Evolutionary conservation across 2,113 vertebrate species (phyloP), one percentile per base, ranked within the genome.

Genomic region (Telmatochromis sp.): DNA sequence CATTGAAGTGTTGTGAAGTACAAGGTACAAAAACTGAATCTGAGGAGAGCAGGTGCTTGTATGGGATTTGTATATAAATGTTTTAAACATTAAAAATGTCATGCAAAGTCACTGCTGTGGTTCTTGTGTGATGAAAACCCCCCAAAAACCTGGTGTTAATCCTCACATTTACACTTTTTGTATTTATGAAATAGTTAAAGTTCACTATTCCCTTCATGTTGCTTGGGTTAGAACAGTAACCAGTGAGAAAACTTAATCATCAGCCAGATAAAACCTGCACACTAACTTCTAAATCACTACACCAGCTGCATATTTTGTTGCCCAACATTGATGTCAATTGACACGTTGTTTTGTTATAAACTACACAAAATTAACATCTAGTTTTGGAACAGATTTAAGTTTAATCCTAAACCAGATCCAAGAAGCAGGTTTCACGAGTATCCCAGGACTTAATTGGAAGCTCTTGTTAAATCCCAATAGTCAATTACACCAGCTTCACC

Each of bases 61-160:
- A 73, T 80, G 58, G 84, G 65, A 81, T 84, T 73, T 89, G 86
- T 93, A 91, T 92, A 88, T 92, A 93, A 80, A 14, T 78, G 89
- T 92, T 93, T 85, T 60, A 73, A 83, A 92, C 83, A 95, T 91
- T 94, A 94, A 95, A 94, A 88, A 1, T 28, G 28, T 83, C 90
- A 88, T 91, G 81, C 82, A 42, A 89, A 87, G 55, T 87, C 35
- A 63, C 14, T 6, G 13, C 21, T 82, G 26, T 89, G 7, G 40
- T 85, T 7, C 79, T 83, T 88, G 65, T 84, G 31, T 70, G 51
- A 78, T 53, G 9, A 21, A 63, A 12, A 0, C 5, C 57, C 26
- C 26, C 57, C 14, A n/a, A 33, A 31, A 33, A 63, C 58, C 31
- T 35, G 0, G 26, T 19, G 9, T 8, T 78, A 78, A 12, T 78